Conservation (phyloP, 2,888 invertebrate genomes). For the Coelogynopora nodosa region DNA sequence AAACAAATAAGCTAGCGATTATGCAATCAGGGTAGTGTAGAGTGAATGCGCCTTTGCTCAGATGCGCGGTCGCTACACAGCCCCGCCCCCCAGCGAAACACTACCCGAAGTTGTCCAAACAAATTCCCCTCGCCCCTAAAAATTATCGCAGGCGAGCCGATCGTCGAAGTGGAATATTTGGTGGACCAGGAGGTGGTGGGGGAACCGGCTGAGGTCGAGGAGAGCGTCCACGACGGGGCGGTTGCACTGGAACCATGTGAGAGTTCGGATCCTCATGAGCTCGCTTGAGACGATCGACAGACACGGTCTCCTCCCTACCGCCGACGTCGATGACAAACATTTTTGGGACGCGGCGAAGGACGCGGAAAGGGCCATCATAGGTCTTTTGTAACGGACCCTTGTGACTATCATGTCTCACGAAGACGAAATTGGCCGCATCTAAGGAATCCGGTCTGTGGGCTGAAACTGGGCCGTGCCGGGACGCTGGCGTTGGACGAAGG, state of each 20-base stretch:
- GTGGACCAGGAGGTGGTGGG: neutral
- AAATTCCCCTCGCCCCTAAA: too few species aligned
- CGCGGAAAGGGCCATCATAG: slow-evolving; percentile 7
- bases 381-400: neutral
- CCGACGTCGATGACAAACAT: neutral
- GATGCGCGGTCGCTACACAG: neutral
- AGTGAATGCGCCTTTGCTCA: too few species aligned
- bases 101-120: neutral
- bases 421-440: neutral
- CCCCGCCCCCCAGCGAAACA: neutral
- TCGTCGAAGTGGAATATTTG: neutral
- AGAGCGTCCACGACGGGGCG: neutral
- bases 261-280: neutral
- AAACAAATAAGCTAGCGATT: too few species aligned
- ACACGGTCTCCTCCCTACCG: too few species aligned
- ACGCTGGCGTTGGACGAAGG: slow-evolving; percentile 6
- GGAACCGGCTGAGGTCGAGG: neutral
- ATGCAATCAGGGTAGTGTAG: too few species aligned
- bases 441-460: neutral
- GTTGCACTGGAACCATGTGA: neutral
- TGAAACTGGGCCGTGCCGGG: neutral
- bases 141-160: neutral
- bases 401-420: neutral
- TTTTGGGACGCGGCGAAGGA: too few species aligned
- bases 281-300: neutral